Base-by-base conservation (phyloP, 1,140 invertebrate species). In the Brachionus paranguensis region DNA sequence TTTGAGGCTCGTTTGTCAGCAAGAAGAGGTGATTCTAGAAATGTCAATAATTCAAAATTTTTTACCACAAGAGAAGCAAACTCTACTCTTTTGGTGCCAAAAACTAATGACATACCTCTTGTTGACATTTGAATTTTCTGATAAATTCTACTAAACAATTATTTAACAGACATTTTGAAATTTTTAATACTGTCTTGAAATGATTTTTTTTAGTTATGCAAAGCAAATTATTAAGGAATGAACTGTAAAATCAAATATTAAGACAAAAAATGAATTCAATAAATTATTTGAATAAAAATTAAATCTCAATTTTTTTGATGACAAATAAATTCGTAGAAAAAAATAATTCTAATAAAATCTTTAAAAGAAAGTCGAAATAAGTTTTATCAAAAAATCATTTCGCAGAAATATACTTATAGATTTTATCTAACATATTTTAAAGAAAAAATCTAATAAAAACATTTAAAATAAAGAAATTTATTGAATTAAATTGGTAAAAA, bases 1-100 rank as follows among this genome's bases (percentile, higher is more conserved):
- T 81, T 81, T 24, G 8, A 81, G 27, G 78, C 78, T 81, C 78
- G 78, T 60, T 47, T 81, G 20, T 81, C 78, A n/a, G 78, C 78
- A 3, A 47, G 37, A 64, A 60, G 53, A 64, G 78, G 20, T 20
- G 43, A 81, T 24, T 24, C n/a, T 20, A 43, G 68, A 72, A 11
- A 72, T 43, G 8, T 72, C n/a, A 43, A 72, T 20, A 43, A 41
- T 72, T 72, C 29, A 72, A 72, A 72, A 24, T 72, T 72, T 43
- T 68, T 68, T 33, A 68, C 33, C 41, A 68, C 27, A 12, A 68
- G 33, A 68, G 33, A 68, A 68, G 10, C 53, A 10, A 20, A 60
- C 17, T 60, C 53, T 7, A 60, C 6, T 6, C 33, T 68, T 33
- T 68, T 68, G 27, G 14, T 10, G 17, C 41, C 74, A 55, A 78